phyloP scores from a whole-genome alignment of 2,888 invertebrate genomes.

The Meiosimyza platycephala region DNA sequence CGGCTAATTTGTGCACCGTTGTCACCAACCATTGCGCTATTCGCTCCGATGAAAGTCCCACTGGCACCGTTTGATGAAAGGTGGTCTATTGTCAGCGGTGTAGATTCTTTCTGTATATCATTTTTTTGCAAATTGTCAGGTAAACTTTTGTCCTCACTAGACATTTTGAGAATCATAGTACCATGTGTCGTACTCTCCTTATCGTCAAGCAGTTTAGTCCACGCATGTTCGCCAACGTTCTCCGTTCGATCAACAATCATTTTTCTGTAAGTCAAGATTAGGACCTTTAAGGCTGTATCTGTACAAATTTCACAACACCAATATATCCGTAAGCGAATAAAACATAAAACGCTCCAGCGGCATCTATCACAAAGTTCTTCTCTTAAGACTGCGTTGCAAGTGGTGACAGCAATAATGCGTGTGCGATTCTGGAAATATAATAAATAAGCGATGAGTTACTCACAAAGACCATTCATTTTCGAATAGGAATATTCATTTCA shows the following conservation, averaged over 20 bases:
- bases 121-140: conserved; percentile 45
- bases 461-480: too few species aligned
- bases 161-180: conserved; percentile 58
- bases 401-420: too few species aligned
- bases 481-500: too few species aligned
- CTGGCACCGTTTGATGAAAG: conserved; percentile 35
- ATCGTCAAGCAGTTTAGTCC: conserved; percentile 65
- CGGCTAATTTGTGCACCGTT: conserved; percentile 54
- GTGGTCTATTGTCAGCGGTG: conserved; percentile 55
- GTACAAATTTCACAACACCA: conserved; percentile 55
- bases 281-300: conserved; percentile 43
- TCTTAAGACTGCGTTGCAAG: too few species aligned
- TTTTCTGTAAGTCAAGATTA: conserved; percentile 35
- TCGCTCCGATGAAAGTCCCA: conserved; percentile 37
- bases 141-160: conserved; percentile 46
- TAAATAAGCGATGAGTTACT: too few species aligned
- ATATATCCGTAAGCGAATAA: too few species aligned
- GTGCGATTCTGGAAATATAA: too few species aligned
- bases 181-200: conserved; percentile 53
- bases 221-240: conserved; percentile 61
- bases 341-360: too few species aligned
- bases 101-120: conserved; percentile 53
- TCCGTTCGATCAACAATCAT: conserved; percentile 66
- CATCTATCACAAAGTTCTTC: too few species aligned
- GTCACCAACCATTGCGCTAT: conserved; percentile 47